Evolutionary conservation across 2,797 vertebrate species (phyloP).

Genomic region (Poeciliopsis infans): DNA sequence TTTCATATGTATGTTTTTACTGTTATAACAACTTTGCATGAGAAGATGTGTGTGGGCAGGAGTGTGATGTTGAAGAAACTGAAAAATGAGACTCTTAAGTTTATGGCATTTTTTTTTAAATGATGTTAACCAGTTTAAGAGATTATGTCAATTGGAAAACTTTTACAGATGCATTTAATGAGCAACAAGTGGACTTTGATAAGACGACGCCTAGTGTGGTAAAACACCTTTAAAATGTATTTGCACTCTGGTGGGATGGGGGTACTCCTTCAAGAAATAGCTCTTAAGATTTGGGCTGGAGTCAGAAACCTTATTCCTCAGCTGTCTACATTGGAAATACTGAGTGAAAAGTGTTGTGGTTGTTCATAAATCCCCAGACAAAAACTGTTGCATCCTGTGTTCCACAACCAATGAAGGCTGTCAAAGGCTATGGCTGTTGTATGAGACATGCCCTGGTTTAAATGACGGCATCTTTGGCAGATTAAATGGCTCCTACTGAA

Average conservation of each 20-base stretch:
- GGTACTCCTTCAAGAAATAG: conserved; percentile 1
- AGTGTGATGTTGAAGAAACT: background rate
- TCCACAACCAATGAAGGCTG: background rate
- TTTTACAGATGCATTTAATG: conserved; percentile 6
- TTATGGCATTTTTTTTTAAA: conserved; percentile 4
- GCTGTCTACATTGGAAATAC: background rate
- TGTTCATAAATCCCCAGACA: background rate
- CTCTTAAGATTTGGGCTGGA: background rate
- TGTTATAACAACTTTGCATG: conserved; percentile 30
- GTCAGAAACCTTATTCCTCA: background rate
- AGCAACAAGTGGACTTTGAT: background rate
- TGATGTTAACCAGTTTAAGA: background rate
- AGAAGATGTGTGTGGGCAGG: conserved; percentile 16
- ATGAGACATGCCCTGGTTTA: background rate
- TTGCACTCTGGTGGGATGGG: background rate
- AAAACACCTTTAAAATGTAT: conserved; percentile 4
- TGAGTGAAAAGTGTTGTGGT: background rate
- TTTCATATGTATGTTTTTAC: conserved; percentile 18
- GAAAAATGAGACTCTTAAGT: background rate
- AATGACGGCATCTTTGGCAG: background rate
- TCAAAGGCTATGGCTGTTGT: background rate
- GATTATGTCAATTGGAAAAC: background rate
- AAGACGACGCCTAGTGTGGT: conserved; percentile 3
- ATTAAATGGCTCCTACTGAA: background rate
- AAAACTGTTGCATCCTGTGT: conserved; percentile 3